Percentiles rank a stretch among this genome's conserved stretches.
Evolutionary conservation across 2,797 vertebrate genomes (phyloP).

Genomic region (Halcyon leucocephala): DNA sequence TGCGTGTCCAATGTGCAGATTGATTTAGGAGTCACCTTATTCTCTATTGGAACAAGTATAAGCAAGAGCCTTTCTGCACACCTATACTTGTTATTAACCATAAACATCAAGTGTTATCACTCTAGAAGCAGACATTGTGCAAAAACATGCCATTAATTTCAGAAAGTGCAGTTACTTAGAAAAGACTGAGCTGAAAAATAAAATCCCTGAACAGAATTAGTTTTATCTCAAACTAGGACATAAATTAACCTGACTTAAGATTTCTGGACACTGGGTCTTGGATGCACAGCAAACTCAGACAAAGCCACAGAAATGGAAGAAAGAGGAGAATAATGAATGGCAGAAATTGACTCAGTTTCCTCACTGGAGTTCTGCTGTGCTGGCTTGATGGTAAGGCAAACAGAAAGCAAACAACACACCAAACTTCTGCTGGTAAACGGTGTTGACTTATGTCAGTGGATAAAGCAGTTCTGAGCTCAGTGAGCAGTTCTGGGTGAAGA

Average conservation of each 20-base stretch:
- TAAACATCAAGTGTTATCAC: neutral
- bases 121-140: neutral
- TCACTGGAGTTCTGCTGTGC: accelerated
- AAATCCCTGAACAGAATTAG: neutral
- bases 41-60: neutral
- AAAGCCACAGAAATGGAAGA: neutral
- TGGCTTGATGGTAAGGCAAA: neutral
- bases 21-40: neutral
- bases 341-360: neutral
- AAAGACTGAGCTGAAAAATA: neutral
- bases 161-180: neutral
- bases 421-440: neutral
- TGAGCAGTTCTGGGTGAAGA: neutral
- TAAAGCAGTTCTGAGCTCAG: neutral
- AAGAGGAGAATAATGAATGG: neutral
- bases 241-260: neutral
- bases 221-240: neutral
- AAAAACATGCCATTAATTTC: neutral
- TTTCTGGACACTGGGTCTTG: neutral
- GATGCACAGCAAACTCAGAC: neutral
- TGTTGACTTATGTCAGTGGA: neutral
- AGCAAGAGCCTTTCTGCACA: neutral
- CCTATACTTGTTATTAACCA: neutral
- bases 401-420: neutral
- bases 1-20: neutral